Conservation (phyloP, 2,888 invertebrate species). For the Aelia acuminata region DNA sequence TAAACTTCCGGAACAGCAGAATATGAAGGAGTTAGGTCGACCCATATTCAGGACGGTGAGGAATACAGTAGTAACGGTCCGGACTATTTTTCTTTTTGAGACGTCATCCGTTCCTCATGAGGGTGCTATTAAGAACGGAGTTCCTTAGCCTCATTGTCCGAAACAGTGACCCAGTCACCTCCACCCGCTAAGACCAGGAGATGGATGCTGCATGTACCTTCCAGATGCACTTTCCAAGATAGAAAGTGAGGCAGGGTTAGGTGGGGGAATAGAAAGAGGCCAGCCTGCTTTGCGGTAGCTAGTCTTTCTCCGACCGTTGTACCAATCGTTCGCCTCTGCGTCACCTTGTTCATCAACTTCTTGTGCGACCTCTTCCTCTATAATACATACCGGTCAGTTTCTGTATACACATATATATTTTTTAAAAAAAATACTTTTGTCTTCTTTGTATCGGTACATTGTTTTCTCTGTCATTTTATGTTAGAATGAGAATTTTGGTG, state of each 20-base stretch:
- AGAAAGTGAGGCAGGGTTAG: not conserved
- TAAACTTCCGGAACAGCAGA: too few species aligned
- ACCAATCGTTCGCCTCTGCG: not conserved
- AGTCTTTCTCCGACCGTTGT: not conserved
- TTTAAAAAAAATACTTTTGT: not conserved
- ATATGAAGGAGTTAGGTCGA: too few species aligned
- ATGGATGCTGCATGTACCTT: not conserved
- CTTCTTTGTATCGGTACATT: not conserved
- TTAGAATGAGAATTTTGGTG: too few species aligned
- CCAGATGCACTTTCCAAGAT: conserved; percentile 22
- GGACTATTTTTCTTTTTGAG: too few species aligned
- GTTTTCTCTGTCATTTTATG: too few species aligned
- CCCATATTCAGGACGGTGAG: too few species aligned
- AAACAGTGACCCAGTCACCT: not conserved
- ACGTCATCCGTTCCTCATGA: too few species aligned
- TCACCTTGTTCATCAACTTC: not conserved
- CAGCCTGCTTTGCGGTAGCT: not conserved
- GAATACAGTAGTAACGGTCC: too few species aligned
- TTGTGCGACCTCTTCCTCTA: not conserved
- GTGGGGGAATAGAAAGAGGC: conserved; percentile 40
- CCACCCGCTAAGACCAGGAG: not conserved
- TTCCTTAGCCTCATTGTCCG: not conserved
- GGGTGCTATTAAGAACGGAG: too few species aligned
- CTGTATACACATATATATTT: not conserved
- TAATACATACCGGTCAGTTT: not conserved